Percentiles rank a stretch among this genome's conserved stretches.
These are phyloP conservation scores for Nephrotoma guestfalica DNA, from an alignment of 2,888 invertebrate species.

Conservation along the genomic window DNA sequence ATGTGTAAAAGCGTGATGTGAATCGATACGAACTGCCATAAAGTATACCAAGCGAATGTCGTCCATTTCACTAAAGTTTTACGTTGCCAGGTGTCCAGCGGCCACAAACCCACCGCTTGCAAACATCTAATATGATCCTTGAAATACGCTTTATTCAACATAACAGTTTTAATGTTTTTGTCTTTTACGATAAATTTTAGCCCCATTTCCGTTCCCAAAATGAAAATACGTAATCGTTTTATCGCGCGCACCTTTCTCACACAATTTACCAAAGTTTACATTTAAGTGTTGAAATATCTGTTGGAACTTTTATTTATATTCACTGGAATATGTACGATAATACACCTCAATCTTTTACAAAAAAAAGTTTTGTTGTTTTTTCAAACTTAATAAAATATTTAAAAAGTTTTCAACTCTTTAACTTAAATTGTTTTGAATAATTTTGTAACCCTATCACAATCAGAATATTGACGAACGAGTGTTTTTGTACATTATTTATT, in stretches of 20 bases:
- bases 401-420: not conserved
- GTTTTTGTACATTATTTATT: too few relatives aligned
- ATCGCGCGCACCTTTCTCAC: not conserved
- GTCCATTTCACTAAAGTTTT: not conserved
- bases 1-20: conserved; percentile 7
- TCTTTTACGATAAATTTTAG: not conserved
- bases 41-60: not conserved
- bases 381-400: not conserved
- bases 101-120: not conserved
- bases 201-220: not conserved
- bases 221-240: too few relatives aligned
- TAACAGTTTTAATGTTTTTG: not conserved
- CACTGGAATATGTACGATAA: not conserved
- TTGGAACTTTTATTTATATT: not conserved
- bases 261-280: not conserved
- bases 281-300: not conserved
- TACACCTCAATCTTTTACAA: not conserved
- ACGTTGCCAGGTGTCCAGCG: not conserved
- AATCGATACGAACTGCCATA: not conserved
- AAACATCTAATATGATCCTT: not conserved
- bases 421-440: not conserved
- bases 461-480: too few relatives aligned
- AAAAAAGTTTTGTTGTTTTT: not conserved
- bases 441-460: not conserved
- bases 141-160: not conserved